Percentiles rank a stretch among this genome's conserved stretches.
phyloP scores from a whole-genome alignment of 92 coral and sea anemone genomes.

The Epizoanthus stellaris region DNA sequence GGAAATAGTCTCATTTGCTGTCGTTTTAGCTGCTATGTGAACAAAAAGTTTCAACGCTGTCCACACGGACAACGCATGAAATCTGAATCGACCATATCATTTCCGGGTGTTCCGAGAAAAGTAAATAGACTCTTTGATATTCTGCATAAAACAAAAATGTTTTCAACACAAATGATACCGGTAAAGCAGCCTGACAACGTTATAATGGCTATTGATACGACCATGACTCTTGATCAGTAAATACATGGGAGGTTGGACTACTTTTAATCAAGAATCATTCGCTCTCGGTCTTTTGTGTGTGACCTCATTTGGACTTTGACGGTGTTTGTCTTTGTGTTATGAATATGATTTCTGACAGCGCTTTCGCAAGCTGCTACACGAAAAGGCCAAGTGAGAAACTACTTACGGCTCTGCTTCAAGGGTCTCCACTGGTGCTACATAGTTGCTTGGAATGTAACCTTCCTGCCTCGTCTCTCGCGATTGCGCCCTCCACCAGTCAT shows the following conservation, averaged over 20 bases:
- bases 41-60: too few species aligned
- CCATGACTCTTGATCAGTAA: neutral
- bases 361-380: neutral
- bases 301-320: neutral
- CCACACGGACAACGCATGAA: too few species aligned
- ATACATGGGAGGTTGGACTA: too few species aligned
- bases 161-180: too few species aligned
- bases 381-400: neutral
- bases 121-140: too few species aligned
- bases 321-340: slow-evolving; percentile 14
- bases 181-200: too few species aligned
- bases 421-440: slow-evolving; percentile 88
- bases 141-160: too few species aligned
- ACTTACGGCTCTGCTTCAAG: slow-evolving; percentile 99
- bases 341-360: neutral
- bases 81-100: too few species aligned
- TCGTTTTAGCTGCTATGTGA: too few species aligned
- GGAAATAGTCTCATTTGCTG: too few species aligned
- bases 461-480: slow-evolving; percentile 71
- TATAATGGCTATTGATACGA: neutral
- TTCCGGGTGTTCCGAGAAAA: too few species aligned
- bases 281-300: neutral
- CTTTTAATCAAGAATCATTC: slow-evolving; percentile 16
- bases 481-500: slow-evolving; percentile 98
- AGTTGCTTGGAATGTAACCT: slow-evolving; percentile 97